A percentile compares a stretch with the other conserved stretches of the same genome.
Conservation (phyloP, 2,113 vertebrate genomes). For the Astatotilapia flaviijosephi region DNA sequence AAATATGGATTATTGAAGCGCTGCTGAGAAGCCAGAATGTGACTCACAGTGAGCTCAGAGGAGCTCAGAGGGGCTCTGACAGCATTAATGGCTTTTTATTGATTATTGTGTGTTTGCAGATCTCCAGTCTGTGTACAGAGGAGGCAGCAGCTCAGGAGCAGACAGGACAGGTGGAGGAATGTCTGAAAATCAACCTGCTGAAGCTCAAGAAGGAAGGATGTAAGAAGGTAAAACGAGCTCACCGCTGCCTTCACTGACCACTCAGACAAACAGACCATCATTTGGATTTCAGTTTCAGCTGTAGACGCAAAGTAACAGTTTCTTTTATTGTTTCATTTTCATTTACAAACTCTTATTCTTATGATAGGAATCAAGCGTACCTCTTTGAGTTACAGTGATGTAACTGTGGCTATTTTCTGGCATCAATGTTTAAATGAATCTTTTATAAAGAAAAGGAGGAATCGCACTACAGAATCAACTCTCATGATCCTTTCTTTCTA, state of each 20-base stretch:
- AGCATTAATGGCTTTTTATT: background rate
- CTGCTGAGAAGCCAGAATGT: background rate
- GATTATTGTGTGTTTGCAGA: constrained; percentile 63
- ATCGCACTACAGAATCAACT: background rate
- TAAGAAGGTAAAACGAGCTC: constrained; percentile 80
- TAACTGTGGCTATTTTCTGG: background rate
- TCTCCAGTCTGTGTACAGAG: constrained; percentile 85
- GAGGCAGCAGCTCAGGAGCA: constrained; percentile 97
- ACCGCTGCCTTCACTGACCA: background rate
- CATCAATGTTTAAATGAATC: background rate
- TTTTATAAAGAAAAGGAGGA: background rate
- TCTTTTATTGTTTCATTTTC: background rate
- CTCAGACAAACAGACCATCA: background rate
- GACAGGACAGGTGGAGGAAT: constrained; percentile 96
- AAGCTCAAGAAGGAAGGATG: constrained; percentile 89
- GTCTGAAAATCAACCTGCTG: constrained; percentile 92
- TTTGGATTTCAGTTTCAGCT: background rate
- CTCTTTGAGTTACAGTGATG: fast-evolving
- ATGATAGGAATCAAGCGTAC: background rate
- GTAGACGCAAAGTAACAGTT: fast-evolving
- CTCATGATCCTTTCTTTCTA: background rate
- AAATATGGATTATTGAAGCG: background rate
- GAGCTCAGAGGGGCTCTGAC: background rate
- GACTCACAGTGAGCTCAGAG: background rate
- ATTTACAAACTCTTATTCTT: background rate